Evolutionary conservation across 2,797 vertebrate genomes (phyloP).

Genomic region (Lepilemur ruficaudatus): DNA sequence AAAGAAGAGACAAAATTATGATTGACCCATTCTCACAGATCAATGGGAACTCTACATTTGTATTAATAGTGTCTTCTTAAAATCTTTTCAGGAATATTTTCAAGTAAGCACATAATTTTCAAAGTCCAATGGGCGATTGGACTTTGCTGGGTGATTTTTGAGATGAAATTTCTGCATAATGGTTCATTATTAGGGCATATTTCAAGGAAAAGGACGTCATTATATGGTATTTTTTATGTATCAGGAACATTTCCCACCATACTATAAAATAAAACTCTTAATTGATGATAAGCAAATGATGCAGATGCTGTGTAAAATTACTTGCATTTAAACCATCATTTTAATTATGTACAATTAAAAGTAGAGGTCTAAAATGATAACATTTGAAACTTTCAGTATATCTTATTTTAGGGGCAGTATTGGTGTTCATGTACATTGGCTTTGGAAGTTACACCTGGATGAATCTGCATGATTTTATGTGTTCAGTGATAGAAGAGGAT

Average conservation of each 20-base stretch:
- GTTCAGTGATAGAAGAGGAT: not conserved
- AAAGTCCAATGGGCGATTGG: not conserved
- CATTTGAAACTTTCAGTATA: not conserved
- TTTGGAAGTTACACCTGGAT: not conserved
- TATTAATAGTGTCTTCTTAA: not conserved
- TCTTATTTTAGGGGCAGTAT: not conserved
- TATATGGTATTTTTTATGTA: not conserved
- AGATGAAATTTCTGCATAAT: not conserved
- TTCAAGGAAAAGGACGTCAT: conserved; percentile 34
- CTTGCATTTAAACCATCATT: not conserved
- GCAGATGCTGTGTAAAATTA: not conserved
- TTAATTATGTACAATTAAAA: conserved; percentile 30
- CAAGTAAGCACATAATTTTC: not conserved
- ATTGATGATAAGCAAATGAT: not conserved
- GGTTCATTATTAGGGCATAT: not conserved
- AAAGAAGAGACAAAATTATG: not conserved
- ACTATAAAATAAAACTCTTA: not conserved
- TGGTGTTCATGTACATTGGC: not conserved
- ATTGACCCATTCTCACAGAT: not conserved
- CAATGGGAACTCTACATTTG: not conserved
- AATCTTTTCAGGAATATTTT: not conserved
- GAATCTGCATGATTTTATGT: not conserved
- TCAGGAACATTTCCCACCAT: not conserved
- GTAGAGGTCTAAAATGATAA: not conserved
- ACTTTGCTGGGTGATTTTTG: not conserved